phyloP scores from a whole-genome alignment of 2,113 vertebrate genomes.

The Syrrhaptes paradoxus region DNA sequence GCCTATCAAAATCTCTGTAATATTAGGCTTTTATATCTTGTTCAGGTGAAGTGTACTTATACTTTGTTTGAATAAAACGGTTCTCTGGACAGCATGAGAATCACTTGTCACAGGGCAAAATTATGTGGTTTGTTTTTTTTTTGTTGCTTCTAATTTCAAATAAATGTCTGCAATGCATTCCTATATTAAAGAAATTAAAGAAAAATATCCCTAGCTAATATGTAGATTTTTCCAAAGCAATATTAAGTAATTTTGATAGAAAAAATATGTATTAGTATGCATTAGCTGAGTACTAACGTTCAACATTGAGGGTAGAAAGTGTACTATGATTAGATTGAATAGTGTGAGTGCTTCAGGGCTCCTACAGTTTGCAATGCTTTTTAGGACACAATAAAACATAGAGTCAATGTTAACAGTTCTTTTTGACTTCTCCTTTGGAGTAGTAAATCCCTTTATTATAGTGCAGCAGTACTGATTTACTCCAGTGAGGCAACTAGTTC shows the following conservation, averaged over 20 bases:
- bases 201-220: neutral
- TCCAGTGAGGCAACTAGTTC: neutral
- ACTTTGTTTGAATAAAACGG: neutral
- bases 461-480: neutral
- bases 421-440: neutral
- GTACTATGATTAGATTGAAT: neutral
- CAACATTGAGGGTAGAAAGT: neutral
- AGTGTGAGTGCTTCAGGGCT: neutral
- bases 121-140: neutral
- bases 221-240: neutral
- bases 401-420: neutral
- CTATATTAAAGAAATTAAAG: neutral
- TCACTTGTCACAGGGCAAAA: rapidly evolving
- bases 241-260: neutral
- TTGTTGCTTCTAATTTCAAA: neutral
- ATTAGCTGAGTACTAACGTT: neutral
- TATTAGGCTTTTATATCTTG: neutral
- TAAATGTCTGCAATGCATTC: neutral
- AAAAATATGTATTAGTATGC: neutral
- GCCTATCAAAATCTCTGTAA: neutral
- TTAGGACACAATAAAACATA: neutral
- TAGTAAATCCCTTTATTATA: neutral
- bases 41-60: neutral
- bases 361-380: neutral
- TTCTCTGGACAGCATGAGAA: neutral